A percentile compares a stretch with the other conserved stretches of the same genome.
These are phyloP conservation scores for Periophthalmodon schlosseri DNA, from an alignment of 2,113 vertebrate species.

Conservation along the genomic window DNA sequence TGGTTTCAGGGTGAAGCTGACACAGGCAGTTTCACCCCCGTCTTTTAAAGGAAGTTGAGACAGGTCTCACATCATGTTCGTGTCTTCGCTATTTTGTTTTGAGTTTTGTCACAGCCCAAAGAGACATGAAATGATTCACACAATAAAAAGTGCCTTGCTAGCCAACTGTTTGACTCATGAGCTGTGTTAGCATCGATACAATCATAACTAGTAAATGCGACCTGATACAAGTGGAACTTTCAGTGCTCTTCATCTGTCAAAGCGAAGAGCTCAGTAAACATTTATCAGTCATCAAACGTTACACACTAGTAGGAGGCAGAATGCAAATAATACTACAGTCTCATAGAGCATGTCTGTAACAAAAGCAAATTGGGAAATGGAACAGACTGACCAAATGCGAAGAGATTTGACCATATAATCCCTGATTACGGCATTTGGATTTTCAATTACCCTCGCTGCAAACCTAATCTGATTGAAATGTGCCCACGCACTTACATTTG, in stretches of 20 bases:
- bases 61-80: conserved; percentile 55
- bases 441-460: conserved; percentile 3
- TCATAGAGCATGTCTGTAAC: neutral
- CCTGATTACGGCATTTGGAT: conserved; percentile 10
- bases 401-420: conserved; percentile 7
- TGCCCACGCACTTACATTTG: neutral
- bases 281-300: neutral
- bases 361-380: conserved; percentile 1
- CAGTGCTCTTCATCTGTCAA: neutral
- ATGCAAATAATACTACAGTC: neutral
- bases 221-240: neutral
- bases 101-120: conserved; percentile 25
- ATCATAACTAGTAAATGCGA: neutral
- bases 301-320: neutral
- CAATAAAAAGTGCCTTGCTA: neutral
- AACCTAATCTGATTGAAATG: conserved; percentile 1
- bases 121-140: conserved; percentile 1
- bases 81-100: conserved; percentile 13
- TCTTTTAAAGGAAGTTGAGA: neutral
- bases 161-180: conserved; percentile 5
- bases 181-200: conserved; percentile 10
- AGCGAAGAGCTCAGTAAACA: neutral
- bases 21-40: neutral
- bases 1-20: no score
- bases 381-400: neutral